Base-by-base conservation (phyloP, 2,797 vertebrate species). In the Crotalus adamanteus region DNA sequence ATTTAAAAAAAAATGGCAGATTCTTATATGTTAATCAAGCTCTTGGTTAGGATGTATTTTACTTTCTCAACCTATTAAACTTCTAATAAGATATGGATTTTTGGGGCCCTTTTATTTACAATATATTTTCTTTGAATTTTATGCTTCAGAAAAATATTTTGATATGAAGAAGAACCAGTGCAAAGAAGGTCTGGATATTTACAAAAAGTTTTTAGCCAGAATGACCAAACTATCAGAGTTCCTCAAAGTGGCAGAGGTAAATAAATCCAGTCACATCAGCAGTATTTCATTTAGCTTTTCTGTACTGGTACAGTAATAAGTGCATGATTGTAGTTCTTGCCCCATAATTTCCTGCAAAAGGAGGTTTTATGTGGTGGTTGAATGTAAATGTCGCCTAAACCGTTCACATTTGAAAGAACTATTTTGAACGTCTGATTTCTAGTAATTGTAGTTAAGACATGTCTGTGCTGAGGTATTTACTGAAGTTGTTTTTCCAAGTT, bases 161-260 rank as follows among this genome's bases (percentile, higher is more conserved):
- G 98, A 99, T 97, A 99, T 99, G 99, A 99, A 98, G 98, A 99
- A 98, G 97, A 99, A 98, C 96, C 98, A 99, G 96, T 99, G 99
- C 97, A 99, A 98, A 98, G 98, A 99, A 89, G 99, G 98, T 91
- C 96, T 99, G 98, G 99, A 99, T 97, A 99, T 99, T 97, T 99
- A 99, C 97, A 99, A 99, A 97, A 99, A 98, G 94, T 99, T 99
- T 97, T 98, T 99, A 86, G 98, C 97, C 97, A 98, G 98, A 96
- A 99, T 98, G 98, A 98, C 98, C 90, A 99, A 98, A 98, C 95
- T 99, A 94, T 98, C 98, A 16, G 98, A 99, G 97, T 99, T 99
- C 94, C 98, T 99, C 95, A 99, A 99, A 98, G 98, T 99, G 96
- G 98, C 99, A 63, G 98, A 99, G 98, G 99, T 99, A 98, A 98